Evolutionary conservation across 30 jellyfish, hydroid and myxozoan species (phyloP).

Genomic region (Phacellophora camtschatica): DNA sequence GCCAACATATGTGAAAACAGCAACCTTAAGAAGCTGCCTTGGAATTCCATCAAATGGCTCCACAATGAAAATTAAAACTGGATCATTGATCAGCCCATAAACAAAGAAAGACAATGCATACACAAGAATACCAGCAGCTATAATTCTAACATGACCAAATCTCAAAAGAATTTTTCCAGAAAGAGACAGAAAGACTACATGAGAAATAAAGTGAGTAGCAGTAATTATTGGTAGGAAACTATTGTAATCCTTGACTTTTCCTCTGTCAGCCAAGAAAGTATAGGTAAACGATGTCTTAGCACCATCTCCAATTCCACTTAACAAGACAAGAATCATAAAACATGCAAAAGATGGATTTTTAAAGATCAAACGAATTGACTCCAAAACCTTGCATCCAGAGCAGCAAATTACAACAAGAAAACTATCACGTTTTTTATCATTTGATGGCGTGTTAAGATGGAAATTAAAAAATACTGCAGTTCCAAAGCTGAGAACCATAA

Average conservation of each 20-base stretch:
- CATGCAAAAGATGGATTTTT: conserved; percentile 33
- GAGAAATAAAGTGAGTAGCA: conserved; percentile 72
- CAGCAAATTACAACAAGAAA: background rate
- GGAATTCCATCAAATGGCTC: conserved; percentile 85
- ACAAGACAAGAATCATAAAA: conserved; percentile 62
- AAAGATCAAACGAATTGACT: conserved; percentile 38
- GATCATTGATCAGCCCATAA: conserved; percentile 59
- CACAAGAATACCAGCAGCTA: conserved; percentile 61
- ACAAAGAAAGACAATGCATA: conserved; percentile 61
- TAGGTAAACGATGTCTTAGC: conserved; percentile 55
- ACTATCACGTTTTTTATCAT: background rate
- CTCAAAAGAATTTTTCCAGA: conserved; percentile 47
- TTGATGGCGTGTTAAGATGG: conserved; percentile 7
- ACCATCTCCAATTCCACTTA: conserved; percentile 79
- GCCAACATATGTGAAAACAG: conserved; percentile 82
- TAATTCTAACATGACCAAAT: conserved; percentile 38
- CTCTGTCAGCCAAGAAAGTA: conserved; percentile 68
- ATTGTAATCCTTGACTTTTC: conserved; percentile 14
- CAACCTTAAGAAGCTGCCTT: conserved; percentile 51
- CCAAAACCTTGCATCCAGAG: conserved; percentile 60
- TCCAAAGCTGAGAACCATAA: conserved; percentile 53
- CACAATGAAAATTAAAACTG: conserved; percentile 62
- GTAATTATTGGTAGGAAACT: conserved; percentile 47
- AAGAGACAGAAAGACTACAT: conserved; percentile 42
- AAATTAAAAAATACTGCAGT: conserved; percentile 58